Evolutionary conservation across 1,140 invertebrate species (phyloP).

Genomic region (Acromyrmex echinatior): DNA sequence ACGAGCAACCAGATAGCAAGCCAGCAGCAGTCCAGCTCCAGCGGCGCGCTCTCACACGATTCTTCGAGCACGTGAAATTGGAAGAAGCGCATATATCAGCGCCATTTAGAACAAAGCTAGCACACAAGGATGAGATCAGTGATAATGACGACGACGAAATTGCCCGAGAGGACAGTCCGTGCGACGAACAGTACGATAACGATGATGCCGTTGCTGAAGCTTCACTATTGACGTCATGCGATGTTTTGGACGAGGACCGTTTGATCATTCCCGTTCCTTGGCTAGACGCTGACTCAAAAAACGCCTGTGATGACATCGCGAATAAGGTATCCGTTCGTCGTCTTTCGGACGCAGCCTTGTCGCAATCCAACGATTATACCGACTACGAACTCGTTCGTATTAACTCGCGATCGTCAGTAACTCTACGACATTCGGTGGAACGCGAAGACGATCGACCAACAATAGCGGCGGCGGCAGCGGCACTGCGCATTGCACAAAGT

Average conservation of each 20-base stretch:
- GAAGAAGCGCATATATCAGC: constrained; percentile 87
- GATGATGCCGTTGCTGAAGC: constrained; percentile 27
- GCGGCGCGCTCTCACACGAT: constrained; percentile 71
- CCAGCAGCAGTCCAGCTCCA: constrained; percentile 66
- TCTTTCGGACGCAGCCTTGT: constrained; percentile 9
- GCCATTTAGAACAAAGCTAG: constrained; percentile 85
- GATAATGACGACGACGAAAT: constrained; percentile 53
- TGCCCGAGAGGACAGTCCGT: constrained; percentile 5
- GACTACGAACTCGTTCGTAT: constrained; percentile 5
- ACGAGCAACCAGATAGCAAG: constrained; percentile 66
- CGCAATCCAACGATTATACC: not conserved
- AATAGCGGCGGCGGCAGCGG: constrained; percentile 18
- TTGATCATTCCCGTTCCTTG: constrained; percentile 11
- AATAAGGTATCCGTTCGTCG: constrained; percentile 41
- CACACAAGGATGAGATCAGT: constrained; percentile 52
- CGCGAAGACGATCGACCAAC: constrained; percentile 2
- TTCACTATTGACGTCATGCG: constrained; percentile 41
- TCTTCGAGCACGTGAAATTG: constrained; percentile 86
- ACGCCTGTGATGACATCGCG: not conserved
- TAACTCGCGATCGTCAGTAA: not conserved
- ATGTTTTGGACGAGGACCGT: constrained; percentile 6
- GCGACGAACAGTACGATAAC: constrained; percentile 32
- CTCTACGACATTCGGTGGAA: not conserved
- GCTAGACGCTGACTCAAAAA: not conserved
- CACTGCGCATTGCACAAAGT: constrained; percentile 71